Base-by-base conservation (phyloP, 2,113 vertebrate genomes). In the Amphiprion percula region DNA sequence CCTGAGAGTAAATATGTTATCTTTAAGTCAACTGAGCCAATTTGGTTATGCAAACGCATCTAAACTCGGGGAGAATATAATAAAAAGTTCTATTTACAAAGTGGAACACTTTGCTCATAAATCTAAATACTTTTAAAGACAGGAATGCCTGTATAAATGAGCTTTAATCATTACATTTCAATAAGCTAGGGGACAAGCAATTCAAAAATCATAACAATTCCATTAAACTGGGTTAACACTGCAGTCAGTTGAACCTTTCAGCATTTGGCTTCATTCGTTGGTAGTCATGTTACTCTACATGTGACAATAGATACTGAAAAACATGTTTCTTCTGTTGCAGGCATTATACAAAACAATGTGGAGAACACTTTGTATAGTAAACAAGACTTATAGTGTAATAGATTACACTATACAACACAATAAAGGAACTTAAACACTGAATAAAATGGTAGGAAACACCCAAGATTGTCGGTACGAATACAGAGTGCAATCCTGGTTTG, bases 381-480 rank as follows among this genome's bases (percentile, higher is more conserved):
- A 68, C 55, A 77, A 37, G 54, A 63, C n/a, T 33, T 65, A 28
- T 41, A 46, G 37, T 66, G 30, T 68, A 66, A 72, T 52, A 75
- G 28, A 21, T 14, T 39, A 74, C 56, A 84, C 46, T 21, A 44
- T 53, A 83, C 64, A 63, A 54, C 9, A 77, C 26, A 52, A 78
- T 9, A 1, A 46, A 4, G n/a, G 12, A 82, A 37, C 24, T 4
- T 17, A 44, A 67, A 81, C 28, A 81, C n/a, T 58, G 17, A 53
- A 44, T 26, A 24, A 67, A 4, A 46, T 15, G 4, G 7, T 23
- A 33, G 30, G 26, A 84, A 80, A 87, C 55, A 82, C 63, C 54
- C 53, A 52, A 88, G 90, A 89, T 91, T 91, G 89, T 92, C 90
- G 67, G 65, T 49, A 83, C 66, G 81, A 88, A 79, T 56, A 78